Evolutionary conservation across 2,113 vertebrate genomes (phyloP).

Genomic region (Symphodus melops): DNA sequence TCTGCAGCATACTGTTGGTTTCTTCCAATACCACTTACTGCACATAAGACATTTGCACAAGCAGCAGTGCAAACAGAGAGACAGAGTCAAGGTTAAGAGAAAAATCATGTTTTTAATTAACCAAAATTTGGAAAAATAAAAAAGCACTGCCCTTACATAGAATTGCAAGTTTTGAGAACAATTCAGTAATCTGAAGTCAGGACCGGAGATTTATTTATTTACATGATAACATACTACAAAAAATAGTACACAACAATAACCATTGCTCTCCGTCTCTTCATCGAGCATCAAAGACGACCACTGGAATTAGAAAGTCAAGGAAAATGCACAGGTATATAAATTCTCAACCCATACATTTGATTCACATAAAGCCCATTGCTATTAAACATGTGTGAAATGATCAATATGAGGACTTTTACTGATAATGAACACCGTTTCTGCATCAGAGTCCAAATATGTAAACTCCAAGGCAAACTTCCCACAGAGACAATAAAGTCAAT

Average conservation of each 20-base stretch:
- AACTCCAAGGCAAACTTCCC: no score
- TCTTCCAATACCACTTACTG: no score
- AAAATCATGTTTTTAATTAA: slow-evolving; percentile 49
- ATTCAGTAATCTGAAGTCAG: slow-evolving; percentile 5
- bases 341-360: not conserved
- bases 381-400: not conserved
- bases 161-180: not conserved
- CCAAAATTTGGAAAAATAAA: slow-evolving; percentile 3
- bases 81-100: not conserved
- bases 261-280: slow-evolving; percentile 62
- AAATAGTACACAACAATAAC: slow-evolving; percentile 33
- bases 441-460: no score
- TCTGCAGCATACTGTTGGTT: no score
- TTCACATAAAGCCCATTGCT: not conserved
- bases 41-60: no score
- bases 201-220: slow-evolving; percentile 62
- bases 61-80: not conserved
- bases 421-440: no score
- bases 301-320: slow-evolving; percentile 80
- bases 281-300: slow-evolving; percentile 86
- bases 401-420: not conserved
- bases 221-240: slow-evolving; percentile 58
- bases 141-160: not conserved
- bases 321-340: slow-evolving; percentile 16
- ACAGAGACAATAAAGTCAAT: no score